Base-by-base conservation (phyloP, 2,113 vertebrate species). In the Gracilinanus agilis region DNA sequence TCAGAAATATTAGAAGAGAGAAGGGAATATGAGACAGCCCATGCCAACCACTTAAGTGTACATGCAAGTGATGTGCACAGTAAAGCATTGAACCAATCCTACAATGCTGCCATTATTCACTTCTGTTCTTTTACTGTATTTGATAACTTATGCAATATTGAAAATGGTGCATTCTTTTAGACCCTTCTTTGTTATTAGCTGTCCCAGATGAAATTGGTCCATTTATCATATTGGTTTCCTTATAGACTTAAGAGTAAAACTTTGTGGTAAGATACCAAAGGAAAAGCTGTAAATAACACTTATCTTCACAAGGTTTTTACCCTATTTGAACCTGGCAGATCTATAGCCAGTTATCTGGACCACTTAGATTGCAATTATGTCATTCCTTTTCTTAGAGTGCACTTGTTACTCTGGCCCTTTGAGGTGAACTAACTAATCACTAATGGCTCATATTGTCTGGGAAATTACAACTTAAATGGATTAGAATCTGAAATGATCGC, bases 361-460 rank as follows among this genome's bases (percentile, higher is more conserved):
- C n/a, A 24, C 93, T 97, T 96, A 92, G 61, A 97, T 92, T 90
- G 91, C 55, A 54, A 95, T 94, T 96, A 89, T 94, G 93, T 91
- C n/a, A 53, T 94, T 96, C 53, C 5, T 61, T 97, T 98, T 97
- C 95, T 95, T 90, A 53, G 90, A 40, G 55, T 96, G 94, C 54
- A 83, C 53, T 91, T 98, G 93, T 97, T 97, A 96, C 88, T 97
- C 29, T 97, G 91, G 90, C 92, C 55, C 92, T 96, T 67, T 90
- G 95, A 98, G 96, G 94, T 98, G 97, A 98, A 98, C 97, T 97
- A 94, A 96, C 53, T 97, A 96, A 97, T 97, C 95, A 95, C 96
- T 98, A 98, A 93, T 95, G 95, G 90, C 53, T 94, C 58, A 90
- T 95, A 95, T 97, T 97, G 91, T 97, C 97, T 97, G 90, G 95